A percentile compares a stretch with the other conserved stretches of the same genome.
Evolutionary conservation across 2,797 vertebrate genomes (phyloP).

Genomic region (Eospalax fontanierii): DNA sequence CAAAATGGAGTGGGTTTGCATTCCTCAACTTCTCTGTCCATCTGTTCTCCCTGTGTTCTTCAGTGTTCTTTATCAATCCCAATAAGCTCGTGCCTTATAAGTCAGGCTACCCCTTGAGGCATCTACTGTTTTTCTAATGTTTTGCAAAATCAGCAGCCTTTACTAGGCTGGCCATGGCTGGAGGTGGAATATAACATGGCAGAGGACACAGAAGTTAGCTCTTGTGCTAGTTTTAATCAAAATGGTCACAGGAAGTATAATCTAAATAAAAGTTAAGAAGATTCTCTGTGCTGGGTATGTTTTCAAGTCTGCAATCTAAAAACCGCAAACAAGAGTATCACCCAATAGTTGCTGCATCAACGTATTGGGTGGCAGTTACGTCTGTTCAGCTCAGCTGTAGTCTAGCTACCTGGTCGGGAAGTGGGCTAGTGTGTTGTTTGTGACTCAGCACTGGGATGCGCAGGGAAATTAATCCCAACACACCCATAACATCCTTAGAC

Average conservation of each 20-base stretch:
- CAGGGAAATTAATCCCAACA: neutral
- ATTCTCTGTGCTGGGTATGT: slow-evolving; percentile 2
- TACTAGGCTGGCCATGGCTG: too few relatives aligned
- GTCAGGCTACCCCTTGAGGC: neutral
- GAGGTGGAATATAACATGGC: neutral
- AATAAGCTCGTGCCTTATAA: neutral
- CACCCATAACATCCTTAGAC: slow-evolving; percentile 32
- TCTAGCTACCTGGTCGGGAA: slow-evolving; percentile 4
- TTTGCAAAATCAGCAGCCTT: neutral
- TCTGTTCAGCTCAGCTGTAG: neutral
- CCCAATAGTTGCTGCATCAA: neutral
- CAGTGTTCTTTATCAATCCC: neutral
- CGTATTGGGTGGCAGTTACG: neutral
- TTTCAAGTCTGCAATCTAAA: neutral
- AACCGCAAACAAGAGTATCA: neutral
- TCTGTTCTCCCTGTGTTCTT: neutral
- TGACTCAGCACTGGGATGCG: slow-evolving; percentile 16
- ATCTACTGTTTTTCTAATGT: neutral
- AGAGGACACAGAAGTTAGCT: neutral
- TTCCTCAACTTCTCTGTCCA: neutral
- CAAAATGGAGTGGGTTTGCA: neutral
- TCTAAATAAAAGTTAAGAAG: neutral
- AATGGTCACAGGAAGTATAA: neutral
- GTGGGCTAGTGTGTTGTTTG: neutral
- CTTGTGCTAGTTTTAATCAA: neutral